phyloP scores from a whole-genome alignment of 2,888 invertebrate species.

The Mythimna vitellina region DNA sequence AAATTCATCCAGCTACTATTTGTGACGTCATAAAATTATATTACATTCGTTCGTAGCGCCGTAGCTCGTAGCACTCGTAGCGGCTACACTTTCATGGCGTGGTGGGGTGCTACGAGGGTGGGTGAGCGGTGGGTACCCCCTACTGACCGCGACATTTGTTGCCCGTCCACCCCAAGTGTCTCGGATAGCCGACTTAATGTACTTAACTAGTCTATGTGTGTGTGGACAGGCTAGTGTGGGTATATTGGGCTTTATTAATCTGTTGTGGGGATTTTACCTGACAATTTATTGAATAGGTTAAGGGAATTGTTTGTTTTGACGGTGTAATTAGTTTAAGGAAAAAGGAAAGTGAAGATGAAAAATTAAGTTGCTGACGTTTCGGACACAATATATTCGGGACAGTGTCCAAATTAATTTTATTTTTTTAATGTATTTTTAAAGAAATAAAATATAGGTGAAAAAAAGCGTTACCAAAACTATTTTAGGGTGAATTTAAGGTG shows the following conservation, averaged over 20 bases:
- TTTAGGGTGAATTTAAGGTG: no score
- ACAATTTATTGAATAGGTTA: constrained; percentile 51
- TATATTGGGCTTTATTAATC: constrained; percentile 59
- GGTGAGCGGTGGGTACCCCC: constrained; percentile 63
- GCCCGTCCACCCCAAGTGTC: constrained; percentile 79
- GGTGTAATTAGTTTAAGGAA: constrained; percentile 6
- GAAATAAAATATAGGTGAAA: no score
- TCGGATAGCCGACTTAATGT: constrained; percentile 74
- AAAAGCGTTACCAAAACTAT: no score
- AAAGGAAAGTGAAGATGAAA: not conserved
- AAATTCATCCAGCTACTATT: constrained; percentile 64
- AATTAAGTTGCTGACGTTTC: no score
- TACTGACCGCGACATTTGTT: constrained; percentile 89
- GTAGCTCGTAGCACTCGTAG: constrained; percentile 68
- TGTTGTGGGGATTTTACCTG: constrained; percentile 63
- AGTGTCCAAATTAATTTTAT: no score
- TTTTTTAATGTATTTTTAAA: no score
- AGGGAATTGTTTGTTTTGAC: constrained; percentile 16
- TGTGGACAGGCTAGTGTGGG: constrained; percentile 54
- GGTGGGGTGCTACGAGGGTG: constrained; percentile 68
- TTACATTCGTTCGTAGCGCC: constrained; percentile 64
- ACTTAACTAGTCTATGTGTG: constrained; percentile 64
- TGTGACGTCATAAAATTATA: constrained; percentile 67
- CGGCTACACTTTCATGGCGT: constrained; percentile 70
- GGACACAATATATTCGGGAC: no score